Evolutionary conservation across 2,113 vertebrate species (phyloP), one percentile per base, ranked within the genome.

Genomic region (Heteronetta atricapilla): DNA sequence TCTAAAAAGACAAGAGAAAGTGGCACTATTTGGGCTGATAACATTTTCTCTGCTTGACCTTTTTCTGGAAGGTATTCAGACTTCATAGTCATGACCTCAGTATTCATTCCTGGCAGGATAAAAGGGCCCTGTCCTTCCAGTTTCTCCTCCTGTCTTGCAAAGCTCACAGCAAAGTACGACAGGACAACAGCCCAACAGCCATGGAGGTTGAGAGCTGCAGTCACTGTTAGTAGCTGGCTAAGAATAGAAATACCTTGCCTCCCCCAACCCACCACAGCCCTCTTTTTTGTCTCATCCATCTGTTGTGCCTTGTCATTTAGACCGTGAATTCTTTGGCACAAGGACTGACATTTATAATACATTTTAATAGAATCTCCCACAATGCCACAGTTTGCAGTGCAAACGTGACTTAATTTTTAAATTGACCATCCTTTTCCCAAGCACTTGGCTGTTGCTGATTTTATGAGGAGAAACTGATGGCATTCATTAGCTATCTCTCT

Each of bases 221-320:
- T 55, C 0, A 0, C 67, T 70, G 64, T 66, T 67, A 59, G 53
- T 38, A 76, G 52, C 4, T 83, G 52, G 36, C 64, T 90, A n/a
- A 76, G 72, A 83, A 86, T 28, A 95, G 55, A 70, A 73, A 70
- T 81, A 89, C 70, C 87, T 92, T 82, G 59, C 74, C 75, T 95
- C 48, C 85, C 89, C 63, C 88, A 94, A 4, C 67, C 59, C 91
- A 90, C 85, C 66, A 55, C 73, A 91, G 72, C 42, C 68, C 68
- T 91, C 68, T 89, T 91, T 77, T 90, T 75, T 77, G 31, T 89
- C 82, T 94, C 87, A 88, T 50, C 76, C 88, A 88, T 95, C 91
- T 95, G 82, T 50, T 88, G 52, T 77, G 82, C 64, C 64, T 93
- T 94, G 50, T 95, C 85, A 83, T 88, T 81, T 93, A 90, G 82